Base-by-base conservation (phyloP, 2,113 vertebrate genomes). In the Serilophus lunatus region DNA sequence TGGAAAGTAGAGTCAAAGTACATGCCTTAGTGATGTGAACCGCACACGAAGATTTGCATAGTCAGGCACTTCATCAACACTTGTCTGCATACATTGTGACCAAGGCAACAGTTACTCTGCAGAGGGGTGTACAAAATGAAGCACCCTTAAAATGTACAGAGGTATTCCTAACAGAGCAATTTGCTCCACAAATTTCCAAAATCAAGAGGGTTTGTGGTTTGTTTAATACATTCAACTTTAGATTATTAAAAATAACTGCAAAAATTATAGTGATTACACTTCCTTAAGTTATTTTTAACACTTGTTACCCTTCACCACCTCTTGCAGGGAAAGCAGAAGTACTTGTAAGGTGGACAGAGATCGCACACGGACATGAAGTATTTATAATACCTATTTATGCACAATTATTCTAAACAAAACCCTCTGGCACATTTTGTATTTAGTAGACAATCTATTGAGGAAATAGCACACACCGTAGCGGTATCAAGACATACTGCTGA, bases 101-200 rank as follows among this genome's bases (percentile, higher is more conserved):
- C 72, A 85, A 57, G 70, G 72, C 68, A 92, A 76, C 60, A 78
- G 56, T 53, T 71, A 71, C 45, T 68, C 49, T n/a, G 64, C 38
- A 17, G 51, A 83, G 42, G 19, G 38, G 7, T 0, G 0, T 6
- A 42, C 18, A 60, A 82, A 81, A 90, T 13, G 20, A 84, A 90
- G 40, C 23, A 63, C 33, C 63, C 77, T 40, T 63, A 53, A 53
- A 49, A 70, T 4, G 3, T 49, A 40, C 36, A 65, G 29, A 68
- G 24, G 6, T 33, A 93, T 20, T 38, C 51, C 47, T 64, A 84
- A 71, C 13, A 0, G 1, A 82, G 61, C 24, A 40, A 49, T 19
- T 7, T 38, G 49, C 24, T 51, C 13, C 40, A 40, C 1, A 9
- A 11, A 1, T 23, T 38, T 75, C 59, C 47, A 57, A 1, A 40